These are phyloP conservation scores for Prionailurus bengalensis DNA, from an alignment of 2,113 vertebrate genomes.

Conservation along the genomic window DNA sequence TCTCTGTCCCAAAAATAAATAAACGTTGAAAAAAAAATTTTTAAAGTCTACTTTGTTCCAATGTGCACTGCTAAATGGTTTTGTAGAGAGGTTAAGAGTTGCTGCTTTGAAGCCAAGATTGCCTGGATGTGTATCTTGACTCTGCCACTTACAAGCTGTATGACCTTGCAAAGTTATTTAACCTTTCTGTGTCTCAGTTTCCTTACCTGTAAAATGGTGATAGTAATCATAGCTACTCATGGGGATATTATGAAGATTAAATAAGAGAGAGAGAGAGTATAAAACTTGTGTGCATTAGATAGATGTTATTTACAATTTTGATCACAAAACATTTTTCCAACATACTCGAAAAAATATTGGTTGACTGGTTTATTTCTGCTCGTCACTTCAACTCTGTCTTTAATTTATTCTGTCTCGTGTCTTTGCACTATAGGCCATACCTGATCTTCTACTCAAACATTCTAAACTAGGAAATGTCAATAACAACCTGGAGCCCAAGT, in stretches of 20 bases:
- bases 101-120: conserved; percentile 33
- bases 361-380: background rate
- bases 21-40: no score
- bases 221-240: background rate
- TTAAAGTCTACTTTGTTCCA: background rate
- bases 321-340: background rate
- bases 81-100: background rate
- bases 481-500: background rate
- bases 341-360: background rate
- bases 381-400: background rate
- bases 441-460: background rate
- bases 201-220: background rate
- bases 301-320: conserved; percentile 15
- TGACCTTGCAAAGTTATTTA: background rate
- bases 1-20: no score
- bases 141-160: background rate
- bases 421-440: background rate
- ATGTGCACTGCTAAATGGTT: background rate
- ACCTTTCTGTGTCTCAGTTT: background rate
- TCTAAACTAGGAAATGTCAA: background rate
- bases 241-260: background rate
- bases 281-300: background rate
- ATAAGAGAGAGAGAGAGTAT: background rate
- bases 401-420: background rate
- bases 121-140: background rate